Base-by-base conservation (phyloP, 2,797 vertebrate species). In the Rhinoraja longicauda region DNA sequence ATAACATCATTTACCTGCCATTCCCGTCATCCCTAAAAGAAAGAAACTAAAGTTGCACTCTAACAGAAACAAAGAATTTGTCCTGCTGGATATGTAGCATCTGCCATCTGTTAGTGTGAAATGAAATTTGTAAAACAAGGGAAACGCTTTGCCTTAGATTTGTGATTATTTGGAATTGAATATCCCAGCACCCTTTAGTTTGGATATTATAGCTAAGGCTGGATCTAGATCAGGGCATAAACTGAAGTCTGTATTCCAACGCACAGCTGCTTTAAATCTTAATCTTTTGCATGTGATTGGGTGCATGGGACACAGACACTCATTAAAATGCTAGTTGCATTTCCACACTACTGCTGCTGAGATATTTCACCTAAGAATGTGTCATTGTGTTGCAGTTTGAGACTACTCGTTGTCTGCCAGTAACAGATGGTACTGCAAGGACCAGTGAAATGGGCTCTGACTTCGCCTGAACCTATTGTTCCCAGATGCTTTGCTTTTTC, bases 401-500 rank as follows among this genome's bases (percentile, higher is more conserved):
- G 90, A 92, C 36, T 8, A 7, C 45, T 36, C 21, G 21, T 92
- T 92, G 90, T 92, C 90, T 92, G 90, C 24, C 70, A 53, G 5
- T 45, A 53, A 92, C 90, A 92, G 90, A 72, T 92, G 90, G 90
- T n/a, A 45, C 90, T 73, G 90, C 32, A 75, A 45, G 67, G 90
- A 13, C 67, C 67, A 45, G 39, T 75, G 39, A 39, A 29, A 92
- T 29, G 17, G 70, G 39, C 90, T 92, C 70, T 29, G 70, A 53
- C 70, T 92, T 92, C 53, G 90, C 90, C 75, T 75, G 67, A 57
- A 75, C 90, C 90, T 53, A 92, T 92, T 92, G 70, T 92, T 92
- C 13, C 70, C 36, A 29, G 36, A 53, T 45, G 72, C 29, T 92
- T 75, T 57, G 67, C 72, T 72, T 53, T 75, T 91, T 32, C 53